Conservation (phyloP, 2,888 invertebrate genomes). For the Perdita meconis region DNA sequence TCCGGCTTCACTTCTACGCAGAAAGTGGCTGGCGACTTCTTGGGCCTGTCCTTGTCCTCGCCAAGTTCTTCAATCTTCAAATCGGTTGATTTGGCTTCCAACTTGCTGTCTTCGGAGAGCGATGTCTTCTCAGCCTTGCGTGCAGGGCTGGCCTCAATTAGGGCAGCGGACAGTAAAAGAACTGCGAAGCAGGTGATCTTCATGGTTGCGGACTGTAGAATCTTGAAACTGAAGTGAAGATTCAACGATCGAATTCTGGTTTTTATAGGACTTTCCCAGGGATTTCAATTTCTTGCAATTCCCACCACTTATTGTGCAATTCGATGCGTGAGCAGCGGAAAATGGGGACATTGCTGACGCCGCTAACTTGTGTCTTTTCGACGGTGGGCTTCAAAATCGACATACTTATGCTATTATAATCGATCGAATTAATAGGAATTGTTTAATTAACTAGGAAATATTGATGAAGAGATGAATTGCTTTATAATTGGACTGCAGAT, state of each 20-base stretch:
- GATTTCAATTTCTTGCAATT: not conserved
- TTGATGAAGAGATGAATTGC: too few relatives aligned
- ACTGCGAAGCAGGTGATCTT: constrained; percentile 15
- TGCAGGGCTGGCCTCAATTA: constrained; percentile 19
- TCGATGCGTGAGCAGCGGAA: not conserved
- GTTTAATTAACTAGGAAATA: too few relatives aligned
- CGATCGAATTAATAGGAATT: too few relatives aligned
- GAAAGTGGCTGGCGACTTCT: constrained; percentile 37
- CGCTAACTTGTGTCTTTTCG: not conserved
- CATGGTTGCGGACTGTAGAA: constrained; percentile 30
- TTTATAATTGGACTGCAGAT: too few relatives aligned
- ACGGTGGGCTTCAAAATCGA: too few relatives aligned
- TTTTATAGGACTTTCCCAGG: constrained; percentile 40
- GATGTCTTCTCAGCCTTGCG: constrained; percentile 35
- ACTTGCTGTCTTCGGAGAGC: constrained; percentile 11
- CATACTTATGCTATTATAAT: too few relatives aligned
- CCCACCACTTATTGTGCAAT: constrained; percentile 16
- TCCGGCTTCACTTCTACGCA: constrained; percentile 34
- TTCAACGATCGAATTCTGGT: not conserved
- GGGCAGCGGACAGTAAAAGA: not conserved
- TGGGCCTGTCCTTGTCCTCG: constrained; percentile 38
- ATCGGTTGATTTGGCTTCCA: not conserved
- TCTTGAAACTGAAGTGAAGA: constrained; percentile 24
- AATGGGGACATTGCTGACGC: constrained; percentile 3
- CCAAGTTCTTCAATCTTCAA: constrained; percentile 39